Conservation (phyloP, 1,140 invertebrate genomes). For the Mamestra configurata region DNA sequence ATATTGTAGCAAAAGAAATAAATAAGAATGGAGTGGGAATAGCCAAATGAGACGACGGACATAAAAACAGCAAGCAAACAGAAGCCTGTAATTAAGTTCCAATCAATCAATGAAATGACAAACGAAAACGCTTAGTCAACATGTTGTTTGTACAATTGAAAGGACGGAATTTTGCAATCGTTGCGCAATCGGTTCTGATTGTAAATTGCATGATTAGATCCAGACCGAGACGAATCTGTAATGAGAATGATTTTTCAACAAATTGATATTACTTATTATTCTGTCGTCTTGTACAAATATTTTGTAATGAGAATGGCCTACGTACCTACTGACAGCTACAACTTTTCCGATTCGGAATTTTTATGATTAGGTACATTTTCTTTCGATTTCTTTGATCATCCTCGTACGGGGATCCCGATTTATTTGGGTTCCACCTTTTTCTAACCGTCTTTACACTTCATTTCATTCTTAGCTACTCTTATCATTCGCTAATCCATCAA, state of each 20-base stretch:
- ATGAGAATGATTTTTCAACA: conserved; percentile 18
- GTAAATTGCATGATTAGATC: conserved; percentile 25
- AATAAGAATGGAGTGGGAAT: too few species aligned
- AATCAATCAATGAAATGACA: neutral
- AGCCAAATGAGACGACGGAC: too few species aligned
- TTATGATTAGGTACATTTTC: too few species aligned
- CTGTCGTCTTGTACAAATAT: neutral
- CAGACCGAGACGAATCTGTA: conserved; percentile 10
- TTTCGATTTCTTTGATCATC: too few species aligned
- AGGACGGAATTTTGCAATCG: neutral
- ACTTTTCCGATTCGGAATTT: too few species aligned
- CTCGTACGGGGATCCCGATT: too few species aligned
- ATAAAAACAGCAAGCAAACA: neutral
- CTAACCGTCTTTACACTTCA: too few species aligned
- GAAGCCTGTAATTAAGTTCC: neutral
- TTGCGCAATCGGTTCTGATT: conserved; percentile 13
- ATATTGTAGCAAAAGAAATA: too few species aligned
- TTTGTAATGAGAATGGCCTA: neutral
- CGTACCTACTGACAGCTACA: too few species aligned
- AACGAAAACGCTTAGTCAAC: neutral
- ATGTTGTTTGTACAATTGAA: conserved; percentile 11
- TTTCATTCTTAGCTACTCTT: too few species aligned
- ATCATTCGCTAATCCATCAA: too few species aligned
- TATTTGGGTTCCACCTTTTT: too few species aligned
- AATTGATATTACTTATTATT: conserved; percentile 18